phyloP scores from a whole-genome alignment of 64 coral and sea anemone genomes.

The Porites lutea region DNA sequence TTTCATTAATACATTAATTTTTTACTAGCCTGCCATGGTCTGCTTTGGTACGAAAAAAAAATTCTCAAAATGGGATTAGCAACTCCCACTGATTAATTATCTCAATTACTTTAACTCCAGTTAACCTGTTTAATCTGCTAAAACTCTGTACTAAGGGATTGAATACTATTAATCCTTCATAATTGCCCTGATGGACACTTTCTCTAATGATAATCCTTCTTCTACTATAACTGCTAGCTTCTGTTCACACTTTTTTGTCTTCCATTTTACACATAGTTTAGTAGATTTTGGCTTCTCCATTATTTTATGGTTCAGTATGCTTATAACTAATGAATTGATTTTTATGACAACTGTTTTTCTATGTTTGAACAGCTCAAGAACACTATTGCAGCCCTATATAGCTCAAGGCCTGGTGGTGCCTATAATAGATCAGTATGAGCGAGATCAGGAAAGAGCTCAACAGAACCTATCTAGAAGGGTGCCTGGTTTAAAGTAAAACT shows the following conservation, averaged over 20 bases:
- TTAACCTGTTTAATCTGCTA: background rate
- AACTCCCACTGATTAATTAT: no score
- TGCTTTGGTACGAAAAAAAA: no score
- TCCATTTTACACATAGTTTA: background rate
- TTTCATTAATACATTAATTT: no score
- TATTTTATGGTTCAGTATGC: background rate
- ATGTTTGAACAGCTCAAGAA: slow-evolving; percentile 15
- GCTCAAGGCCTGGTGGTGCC: background rate
- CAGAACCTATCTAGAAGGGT: slow-evolving; percentile 4
- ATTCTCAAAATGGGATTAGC: no score
- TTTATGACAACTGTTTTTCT: background rate
- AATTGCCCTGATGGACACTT: background rate
- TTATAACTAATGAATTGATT: background rate
- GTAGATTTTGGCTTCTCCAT: background rate
- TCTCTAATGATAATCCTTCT: background rate
- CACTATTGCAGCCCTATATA: slow-evolving; percentile 4
- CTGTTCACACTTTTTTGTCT: slow-evolving; percentile 5
- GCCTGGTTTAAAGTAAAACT: slow-evolving; percentile 34
- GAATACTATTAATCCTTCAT: slow-evolving; percentile 1
- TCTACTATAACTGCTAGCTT: slow-evolving; percentile 1
- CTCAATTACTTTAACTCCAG: slow-evolving; percentile 7
- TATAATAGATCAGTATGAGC: slow-evolving; percentile 8
- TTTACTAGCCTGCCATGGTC: no score
- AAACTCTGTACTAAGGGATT: slow-evolving; percentile 6
- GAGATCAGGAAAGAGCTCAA: slow-evolving; percentile 17